phyloP scores from a whole-genome alignment of 2,113 vertebrate species.

The Sapayoa aenigma region DNA sequence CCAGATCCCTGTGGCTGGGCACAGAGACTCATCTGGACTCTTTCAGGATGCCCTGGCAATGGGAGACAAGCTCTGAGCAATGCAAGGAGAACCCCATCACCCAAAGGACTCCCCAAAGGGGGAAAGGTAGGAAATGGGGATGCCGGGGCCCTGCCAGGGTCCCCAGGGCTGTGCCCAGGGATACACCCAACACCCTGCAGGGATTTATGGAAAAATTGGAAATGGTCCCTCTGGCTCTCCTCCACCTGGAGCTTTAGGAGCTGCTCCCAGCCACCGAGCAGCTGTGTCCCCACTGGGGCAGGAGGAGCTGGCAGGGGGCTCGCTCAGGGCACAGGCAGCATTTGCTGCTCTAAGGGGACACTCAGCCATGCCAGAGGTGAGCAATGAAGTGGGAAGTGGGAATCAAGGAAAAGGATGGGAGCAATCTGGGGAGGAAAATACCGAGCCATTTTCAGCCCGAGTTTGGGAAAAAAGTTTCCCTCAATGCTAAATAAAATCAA shows the following conservation, averaged over 20 bases:
- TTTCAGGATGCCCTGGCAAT: fast-evolving
- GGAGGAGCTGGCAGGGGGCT: not conserved
- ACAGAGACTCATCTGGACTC: fast-evolving
- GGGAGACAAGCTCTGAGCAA: fast-evolving
- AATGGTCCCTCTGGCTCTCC: not conserved
- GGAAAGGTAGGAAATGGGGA: not conserved
- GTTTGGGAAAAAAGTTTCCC: not conserved
- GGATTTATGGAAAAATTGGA: not conserved
- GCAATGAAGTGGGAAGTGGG: not conserved
- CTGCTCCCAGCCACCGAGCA: fast-evolving
- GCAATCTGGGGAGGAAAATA: not conserved
- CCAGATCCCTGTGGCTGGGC: not conserved
- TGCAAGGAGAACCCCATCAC: fast-evolving
- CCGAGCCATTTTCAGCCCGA: not conserved
- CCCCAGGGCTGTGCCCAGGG: fast-evolving
- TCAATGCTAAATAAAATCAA: not conserved
- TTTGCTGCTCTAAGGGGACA: not conserved
- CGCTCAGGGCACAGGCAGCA: not conserved
- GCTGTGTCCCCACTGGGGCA: not conserved
- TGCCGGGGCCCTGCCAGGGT: not conserved
- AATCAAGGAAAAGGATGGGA: not conserved
- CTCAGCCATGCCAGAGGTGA: not conserved
- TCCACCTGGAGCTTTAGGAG: no score
- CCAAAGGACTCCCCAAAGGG: not conserved
- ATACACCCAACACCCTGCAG: not conserved